These are phyloP conservation scores for Centropyge bicolor DNA, from an alignment of 2,797 vertebrate species.

Conservation along the genomic window DNA sequence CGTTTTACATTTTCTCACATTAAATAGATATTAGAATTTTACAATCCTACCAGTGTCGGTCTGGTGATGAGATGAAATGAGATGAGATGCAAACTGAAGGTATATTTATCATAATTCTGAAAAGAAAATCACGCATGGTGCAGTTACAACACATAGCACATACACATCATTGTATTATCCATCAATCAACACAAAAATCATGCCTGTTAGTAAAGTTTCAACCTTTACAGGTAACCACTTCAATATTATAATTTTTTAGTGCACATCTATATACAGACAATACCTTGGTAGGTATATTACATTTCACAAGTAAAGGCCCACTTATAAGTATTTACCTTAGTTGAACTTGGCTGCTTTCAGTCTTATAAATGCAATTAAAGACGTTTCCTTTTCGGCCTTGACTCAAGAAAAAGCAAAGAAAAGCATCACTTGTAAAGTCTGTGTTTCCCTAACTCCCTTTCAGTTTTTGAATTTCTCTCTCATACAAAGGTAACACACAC, in stretches of 20 bases:
- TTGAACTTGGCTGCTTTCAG: background rate
- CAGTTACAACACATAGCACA: background rate
- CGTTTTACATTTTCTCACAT: background rate
- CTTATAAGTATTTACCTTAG: constrained; percentile 16
- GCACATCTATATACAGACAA: background rate
- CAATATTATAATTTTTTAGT: background rate
- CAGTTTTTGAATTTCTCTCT: constrained; percentile 14
- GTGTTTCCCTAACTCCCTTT: constrained; percentile 8
- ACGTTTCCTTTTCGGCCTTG: background rate
- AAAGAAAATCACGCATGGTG: background rate
- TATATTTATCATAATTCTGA: background rate
- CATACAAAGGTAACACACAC: constrained; percentile 15
- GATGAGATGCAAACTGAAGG: background rate
- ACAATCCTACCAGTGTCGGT: background rate
- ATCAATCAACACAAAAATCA: background rate
- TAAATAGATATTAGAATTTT: background rate
- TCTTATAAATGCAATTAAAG: background rate
- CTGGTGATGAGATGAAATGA: background rate
- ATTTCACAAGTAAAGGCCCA: background rate
- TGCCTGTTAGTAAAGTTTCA: background rate
- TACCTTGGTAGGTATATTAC: background rate
- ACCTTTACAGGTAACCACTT: background rate
- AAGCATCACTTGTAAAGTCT: background rate
- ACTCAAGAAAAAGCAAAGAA: constrained; percentile 14
- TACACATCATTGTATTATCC: background rate